Conservation (phyloP, 2,888 invertebrate genomes). For the Eudemis profundana region DNA sequence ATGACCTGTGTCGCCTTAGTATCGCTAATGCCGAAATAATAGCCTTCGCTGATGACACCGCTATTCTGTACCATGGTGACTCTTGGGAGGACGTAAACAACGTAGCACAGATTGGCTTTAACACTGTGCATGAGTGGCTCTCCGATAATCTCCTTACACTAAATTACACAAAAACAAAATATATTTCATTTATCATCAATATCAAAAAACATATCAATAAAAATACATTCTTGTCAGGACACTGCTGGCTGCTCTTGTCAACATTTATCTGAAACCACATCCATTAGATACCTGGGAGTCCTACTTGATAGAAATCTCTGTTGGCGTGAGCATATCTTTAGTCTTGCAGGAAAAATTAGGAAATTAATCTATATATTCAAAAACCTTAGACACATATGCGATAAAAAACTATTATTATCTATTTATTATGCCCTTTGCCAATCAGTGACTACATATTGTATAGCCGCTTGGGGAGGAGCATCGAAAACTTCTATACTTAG, state of each 20-base stretch:
- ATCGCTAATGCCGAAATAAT: neutral
- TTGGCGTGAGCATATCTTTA: neutral
- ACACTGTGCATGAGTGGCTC: neutral
- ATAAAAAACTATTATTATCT: neutral
- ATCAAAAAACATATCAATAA: neutral
- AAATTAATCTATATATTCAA: neutral
- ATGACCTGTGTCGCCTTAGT: neutral
- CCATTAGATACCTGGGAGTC: neutral
- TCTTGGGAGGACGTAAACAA: neutral
- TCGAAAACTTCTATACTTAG: neutral
- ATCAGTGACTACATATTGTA: neutral
- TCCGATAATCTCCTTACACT: neutral
- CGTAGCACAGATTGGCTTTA: neutral
- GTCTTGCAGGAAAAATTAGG: neutral
- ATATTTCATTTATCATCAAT: neutral
- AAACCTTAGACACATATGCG: neutral
- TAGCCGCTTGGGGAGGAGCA: neutral
- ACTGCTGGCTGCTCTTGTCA: neutral
- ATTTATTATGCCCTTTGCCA: neutral
- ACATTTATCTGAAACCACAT: neutral
- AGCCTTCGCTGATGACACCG: neutral
- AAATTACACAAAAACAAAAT: neutral
- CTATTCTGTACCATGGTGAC: neutral
- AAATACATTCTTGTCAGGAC: neutral
- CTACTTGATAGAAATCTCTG: neutral